Evolutionary conservation across 2,888 invertebrate species (phyloP), one percentile per base, ranked within the genome.

Genomic region (Meliscaeva auricollis): DNA sequence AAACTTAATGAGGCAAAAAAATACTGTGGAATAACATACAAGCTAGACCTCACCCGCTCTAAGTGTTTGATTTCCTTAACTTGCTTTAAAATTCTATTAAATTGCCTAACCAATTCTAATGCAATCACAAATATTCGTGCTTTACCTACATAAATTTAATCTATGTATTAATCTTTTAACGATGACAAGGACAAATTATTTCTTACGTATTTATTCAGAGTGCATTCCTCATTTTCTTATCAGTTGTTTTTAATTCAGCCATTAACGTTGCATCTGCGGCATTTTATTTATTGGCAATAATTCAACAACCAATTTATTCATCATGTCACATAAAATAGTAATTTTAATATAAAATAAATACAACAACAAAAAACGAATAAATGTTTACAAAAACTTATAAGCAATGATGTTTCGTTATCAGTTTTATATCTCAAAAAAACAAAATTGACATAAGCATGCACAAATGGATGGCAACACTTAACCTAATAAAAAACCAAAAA

Each of bases 271-370:
- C 38, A 62, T 74, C 69, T 75, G 54, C 69, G 6, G 44, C 56
- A 26, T 35, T 15, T 15, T 13, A 41, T 9, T 20, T 35, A 56
- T 48, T 64, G 62, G 74, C 54, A 62, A 69, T 54, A 35, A 60
- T 52, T 80, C 73, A 80, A 68, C 66, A 60, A 22, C 15, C 68
- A 69, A 69, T 70, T 66, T 66, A 66, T 66, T 66, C 66, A 72
- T 77, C 54, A 41, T 54, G 58, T 64, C 46, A 41, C 41, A 69
- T 44, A 17, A 35, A 66, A 64, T 58, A 56, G 38, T 66, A 20
- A 41, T 72, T 44, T 48, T 48, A 41, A 64, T 62, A 30, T 26
- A 44, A 9, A 32, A 54, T 66, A 48, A 56, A n/a, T n/a, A n/a
- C 11, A 38, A 41, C 15, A 35, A 38, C n/a, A 30, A 26, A 38